Conservation (phyloP, 2,113 vertebrate genomes). For the Sander vitreus region DNA sequence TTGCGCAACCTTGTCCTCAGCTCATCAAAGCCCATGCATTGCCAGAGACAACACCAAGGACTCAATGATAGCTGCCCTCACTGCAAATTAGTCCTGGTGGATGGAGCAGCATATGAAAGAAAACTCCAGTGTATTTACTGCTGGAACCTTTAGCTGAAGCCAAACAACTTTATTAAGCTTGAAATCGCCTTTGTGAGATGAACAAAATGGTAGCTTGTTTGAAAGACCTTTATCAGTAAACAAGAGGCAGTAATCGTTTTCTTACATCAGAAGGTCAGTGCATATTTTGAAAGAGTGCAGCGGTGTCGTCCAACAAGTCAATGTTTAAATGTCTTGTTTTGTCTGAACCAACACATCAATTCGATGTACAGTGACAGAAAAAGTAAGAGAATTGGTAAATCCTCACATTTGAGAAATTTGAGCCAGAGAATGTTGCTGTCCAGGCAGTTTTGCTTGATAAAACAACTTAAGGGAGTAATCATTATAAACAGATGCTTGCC, state of each 20-base stretch:
- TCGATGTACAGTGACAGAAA: background rate
- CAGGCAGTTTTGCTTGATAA: background rate
- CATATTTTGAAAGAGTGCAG: background rate
- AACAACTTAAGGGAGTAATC: background rate
- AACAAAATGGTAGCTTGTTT: background rate
- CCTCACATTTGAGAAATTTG: background rate
- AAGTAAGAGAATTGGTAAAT: background rate
- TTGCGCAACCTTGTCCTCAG: background rate
- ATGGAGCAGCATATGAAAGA: slow-evolving; percentile 1
- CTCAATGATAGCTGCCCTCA: background rate
- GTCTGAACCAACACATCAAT: background rate
- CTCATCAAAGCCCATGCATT: background rate
- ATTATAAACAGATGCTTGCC: background rate
- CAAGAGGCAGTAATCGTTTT: background rate
- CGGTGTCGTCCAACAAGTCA: background rate
- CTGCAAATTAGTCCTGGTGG: slow-evolving; percentile 2
- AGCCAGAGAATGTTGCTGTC: background rate
- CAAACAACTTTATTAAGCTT: background rate
- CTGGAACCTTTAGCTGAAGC: background rate
- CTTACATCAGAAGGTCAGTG: background rate
- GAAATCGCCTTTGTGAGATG: background rate
- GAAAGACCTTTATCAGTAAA: background rate
- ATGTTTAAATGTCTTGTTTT: background rate
- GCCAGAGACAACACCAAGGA: background rate
- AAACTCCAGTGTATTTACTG: background rate